Evolutionary conservation across 2,888 invertebrate species (phyloP), one percentile per base, ranked within the genome.

Genomic region (Carpatolechia fugitivella): DNA sequence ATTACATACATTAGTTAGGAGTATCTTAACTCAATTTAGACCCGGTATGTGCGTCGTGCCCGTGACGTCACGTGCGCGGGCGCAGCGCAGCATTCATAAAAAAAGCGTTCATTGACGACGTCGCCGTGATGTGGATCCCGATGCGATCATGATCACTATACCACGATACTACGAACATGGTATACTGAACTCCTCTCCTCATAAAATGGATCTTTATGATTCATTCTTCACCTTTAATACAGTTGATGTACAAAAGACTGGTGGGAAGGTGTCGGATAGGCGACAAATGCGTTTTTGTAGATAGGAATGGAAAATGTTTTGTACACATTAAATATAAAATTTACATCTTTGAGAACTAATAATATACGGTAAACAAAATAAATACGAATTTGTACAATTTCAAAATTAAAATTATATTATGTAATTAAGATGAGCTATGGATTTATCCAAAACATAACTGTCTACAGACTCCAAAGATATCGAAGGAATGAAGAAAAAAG

Each of bases 41-140:
- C 30, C 36, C n/a, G 50, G 38, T 49, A 52, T 48, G n/a, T 41
- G 50, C 53, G 20, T 56, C 60, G 60, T 62, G 59, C 55, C 53
- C 31, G 58, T 63, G 63, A 65, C 65, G 62, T 63, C 64, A 64
- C 57, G 38, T 13, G 49, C 35, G 16, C 47, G 36, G 40, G 58
- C 59, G 56, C 50, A 50, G 6, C 8, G 30, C 41, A 24, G 56
- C 62, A 61, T 63, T 60, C 58, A 62, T 59, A 60, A 59, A 62
- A 59, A 57, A 50, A 51, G 59, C 60, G 58, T 60, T 58, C 62
- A 65, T 63, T 63, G 60, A 63, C 55, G 51, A 54, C 57, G 53
- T 41, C 52, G 53, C 35, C 52, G 56, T 46, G 63, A 61, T 58
- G 51, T 52, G 53, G 57, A 61, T 57, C 56, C 57, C 54, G 54